Base-by-base conservation (phyloP, 2,113 vertebrate genomes). In the Amia ocellicauda region DNA sequence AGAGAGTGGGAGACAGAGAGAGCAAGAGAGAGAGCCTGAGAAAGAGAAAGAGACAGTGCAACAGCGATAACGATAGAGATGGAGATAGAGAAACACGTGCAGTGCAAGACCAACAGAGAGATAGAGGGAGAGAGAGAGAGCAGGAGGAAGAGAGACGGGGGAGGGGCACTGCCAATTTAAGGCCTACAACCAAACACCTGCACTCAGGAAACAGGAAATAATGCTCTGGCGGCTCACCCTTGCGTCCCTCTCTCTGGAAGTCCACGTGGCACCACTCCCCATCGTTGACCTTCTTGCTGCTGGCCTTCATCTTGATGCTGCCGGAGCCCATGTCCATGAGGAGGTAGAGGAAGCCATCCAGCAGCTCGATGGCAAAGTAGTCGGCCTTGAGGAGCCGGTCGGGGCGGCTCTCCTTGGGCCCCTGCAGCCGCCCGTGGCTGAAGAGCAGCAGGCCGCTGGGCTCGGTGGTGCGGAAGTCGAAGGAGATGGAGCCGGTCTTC, bases 231-330 rank as follows among this genome's bases (percentile, higher is more conserved):
- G 14, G 19, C 47, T 81, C 17, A 97, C 95, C 95, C 74, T 88
- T 92, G 20, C 94, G 86, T 8, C 95, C 95, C 1, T 93, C 94
- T 42, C 95, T 80, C 71, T 97, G 94, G 80, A 97, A 93, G 79
- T 97, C 94, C 78, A 97, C 93, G 3, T 95, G 95, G 74, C 91
- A 93, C 95, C 95, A 97, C 70, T 97, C 92, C 22, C 95, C 95
- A 0, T 93, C 90, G 0, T 92, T 94, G 24, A 97, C 90, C 76
- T 92, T 91, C 72, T 89, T 89, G 78, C 78, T 89, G 58, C 90
- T 92, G 13, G 92, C 92, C 67, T 90, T 89, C 52, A 94, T 86
- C 75, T 93, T 94, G 80, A 96, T 85, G 78, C 91, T 93, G 10
- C 95, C 94, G 0, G 94, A 93, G 66, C 94, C 95, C 94, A 97